Evolutionary conservation across 2,888 invertebrate species (phyloP).

Genomic region (Drosophila mettleri): DNA sequence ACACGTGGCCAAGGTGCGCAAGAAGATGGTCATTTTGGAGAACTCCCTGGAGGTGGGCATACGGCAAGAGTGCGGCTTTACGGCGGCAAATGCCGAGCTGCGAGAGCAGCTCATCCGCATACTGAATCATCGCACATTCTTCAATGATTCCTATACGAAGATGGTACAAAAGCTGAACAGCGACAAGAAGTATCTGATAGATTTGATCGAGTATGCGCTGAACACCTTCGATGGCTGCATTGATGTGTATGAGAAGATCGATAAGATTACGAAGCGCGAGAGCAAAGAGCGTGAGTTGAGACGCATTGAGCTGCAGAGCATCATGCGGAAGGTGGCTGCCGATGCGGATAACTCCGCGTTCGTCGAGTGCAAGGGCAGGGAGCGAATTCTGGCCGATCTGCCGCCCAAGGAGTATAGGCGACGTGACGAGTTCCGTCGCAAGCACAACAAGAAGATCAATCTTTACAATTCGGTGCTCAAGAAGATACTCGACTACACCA

Average conservation of each 20-base stretch:
- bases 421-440: conserved; percentile 77
- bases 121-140: conserved; percentile 80
- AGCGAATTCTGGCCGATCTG: conserved; percentile 75
- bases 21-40: conserved; percentile 80
- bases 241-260: conserved; percentile 82
- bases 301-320: conserved; percentile 82
- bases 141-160: conserved; percentile 82
- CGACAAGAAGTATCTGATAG: conserved; percentile 83
- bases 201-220: conserved; percentile 83
- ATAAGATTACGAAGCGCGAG: conserved; percentile 75
- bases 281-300: conserved; percentile 76
- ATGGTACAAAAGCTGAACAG: conserved; percentile 82
- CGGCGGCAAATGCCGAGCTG: conserved; percentile 77
- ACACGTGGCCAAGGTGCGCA: conserved; percentile 72
- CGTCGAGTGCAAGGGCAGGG: conserved; percentile 76
- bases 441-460: conserved; percentile 79
- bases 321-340: conserved; percentile 80
- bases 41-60: conserved; percentile 82
- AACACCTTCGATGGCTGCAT: conserved; percentile 83
- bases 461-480: conserved; percentile 81
- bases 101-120: conserved; percentile 79
- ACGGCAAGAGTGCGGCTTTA: conserved; percentile 82
- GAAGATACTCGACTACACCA: conserved; percentile 81
- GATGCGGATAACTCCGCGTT: conserved; percentile 80
- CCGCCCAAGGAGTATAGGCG: conserved; percentile 83